Evolutionary conservation across 1,140 invertebrate species (phyloP).

Genomic region (Microplitis mediator): DNA sequence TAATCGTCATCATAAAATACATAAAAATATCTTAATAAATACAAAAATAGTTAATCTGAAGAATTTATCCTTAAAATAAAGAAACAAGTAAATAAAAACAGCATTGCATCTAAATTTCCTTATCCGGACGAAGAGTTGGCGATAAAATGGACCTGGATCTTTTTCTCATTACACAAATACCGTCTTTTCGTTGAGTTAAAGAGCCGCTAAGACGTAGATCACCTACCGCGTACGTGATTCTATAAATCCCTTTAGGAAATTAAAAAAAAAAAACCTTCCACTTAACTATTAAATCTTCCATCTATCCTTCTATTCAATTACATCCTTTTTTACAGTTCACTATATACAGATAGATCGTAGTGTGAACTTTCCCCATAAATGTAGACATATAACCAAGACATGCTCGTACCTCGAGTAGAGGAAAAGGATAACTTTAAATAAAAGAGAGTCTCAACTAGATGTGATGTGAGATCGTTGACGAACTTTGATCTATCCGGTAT

Average conservation of each 20-base stretch:
- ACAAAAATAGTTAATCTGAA: background rate
- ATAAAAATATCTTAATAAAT: background rate
- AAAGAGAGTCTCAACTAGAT: too few species aligned
- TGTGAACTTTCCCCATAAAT: constrained; percentile 22
- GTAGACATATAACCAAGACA: background rate
- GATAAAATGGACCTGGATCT: constrained; percentile 9
- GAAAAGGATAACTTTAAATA: too few species aligned
- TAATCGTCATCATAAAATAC: background rate
- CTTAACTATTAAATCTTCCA: too few species aligned
- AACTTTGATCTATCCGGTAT: constrained; percentile 29
- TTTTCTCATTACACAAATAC: constrained; percentile 14
- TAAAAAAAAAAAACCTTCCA: too few species aligned
- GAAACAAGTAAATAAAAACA: background rate
- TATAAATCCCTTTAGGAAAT: background rate
- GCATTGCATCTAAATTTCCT: background rate
- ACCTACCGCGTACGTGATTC: constrained; percentile 28
- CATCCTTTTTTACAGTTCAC: too few species aligned
- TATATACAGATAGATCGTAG: background rate
- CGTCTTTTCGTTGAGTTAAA: constrained; percentile 20
- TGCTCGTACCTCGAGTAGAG: background rate
- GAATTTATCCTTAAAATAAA: background rate
- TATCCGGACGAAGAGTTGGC: background rate
- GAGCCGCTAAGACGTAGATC: constrained; percentile 20
- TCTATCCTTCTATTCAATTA: too few species aligned
- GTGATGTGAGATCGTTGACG: constrained; percentile 10